Evolutionary conservation across 1,140 invertebrate genomes (phyloP).

Genomic region (Phortica variegata): DNA sequence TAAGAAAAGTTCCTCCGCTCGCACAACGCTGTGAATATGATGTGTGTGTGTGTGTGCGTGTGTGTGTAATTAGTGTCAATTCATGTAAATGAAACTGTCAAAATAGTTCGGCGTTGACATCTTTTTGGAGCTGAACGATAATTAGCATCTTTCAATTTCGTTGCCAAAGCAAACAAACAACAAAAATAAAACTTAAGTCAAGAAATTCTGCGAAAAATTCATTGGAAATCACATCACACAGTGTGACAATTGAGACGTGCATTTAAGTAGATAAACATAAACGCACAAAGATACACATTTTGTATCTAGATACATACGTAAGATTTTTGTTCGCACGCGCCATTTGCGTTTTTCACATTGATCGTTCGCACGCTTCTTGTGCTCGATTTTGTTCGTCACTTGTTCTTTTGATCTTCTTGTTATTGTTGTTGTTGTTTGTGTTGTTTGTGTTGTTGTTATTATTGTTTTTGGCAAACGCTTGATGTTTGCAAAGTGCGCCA

Average conservation of each 20-base stretch:
- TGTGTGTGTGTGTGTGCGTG: too few relatives aligned
- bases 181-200: slow-evolving; percentile 1
- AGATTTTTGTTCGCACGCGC: slow-evolving; percentile 18
- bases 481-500: not conserved
- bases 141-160: not conserved
- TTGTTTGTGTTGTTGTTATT: slow-evolving; percentile 1
- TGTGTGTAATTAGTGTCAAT: slow-evolving; percentile 30
- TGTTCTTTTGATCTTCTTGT: not conserved
- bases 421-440: not conserved
- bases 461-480: slow-evolving; percentile 3
- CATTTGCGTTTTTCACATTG: slow-evolving; percentile 3
- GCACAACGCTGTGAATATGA: too few relatives aligned
- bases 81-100: slow-evolving; percentile 32
- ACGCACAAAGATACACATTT: slow-evolving; percentile 11
- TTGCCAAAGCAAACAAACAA: slow-evolving; percentile 3
- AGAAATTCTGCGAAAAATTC: not conserved
- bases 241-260: too few relatives aligned
- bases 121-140: slow-evolving; percentile 15
- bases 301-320: slow-evolving; percentile 24
- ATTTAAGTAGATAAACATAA: slow-evolving; percentile 1
- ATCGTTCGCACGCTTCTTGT: slow-evolving; percentile 1
- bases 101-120: slow-evolving; percentile 9
- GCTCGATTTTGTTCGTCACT: not conserved
- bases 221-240: too few relatives aligned
- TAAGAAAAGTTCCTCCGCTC: slow-evolving; percentile 8